phyloP scores from a whole-genome alignment of 2,113 vertebrate species.

The Megaceryle torquata region DNA sequence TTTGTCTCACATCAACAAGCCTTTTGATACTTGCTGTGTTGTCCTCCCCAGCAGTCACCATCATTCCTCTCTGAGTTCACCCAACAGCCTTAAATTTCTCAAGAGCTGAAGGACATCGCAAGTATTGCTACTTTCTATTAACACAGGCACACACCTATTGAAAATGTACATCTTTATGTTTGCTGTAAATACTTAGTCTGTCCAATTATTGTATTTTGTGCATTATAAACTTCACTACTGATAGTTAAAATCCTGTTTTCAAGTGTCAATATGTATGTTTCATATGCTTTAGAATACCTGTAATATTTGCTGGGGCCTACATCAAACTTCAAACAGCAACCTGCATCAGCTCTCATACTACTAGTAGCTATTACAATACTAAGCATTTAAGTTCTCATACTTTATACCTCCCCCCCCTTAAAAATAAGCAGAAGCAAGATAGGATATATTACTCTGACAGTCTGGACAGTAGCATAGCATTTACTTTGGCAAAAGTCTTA shows the following conservation, averaged over 20 bases:
- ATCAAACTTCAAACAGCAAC: neutral
- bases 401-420: neutral
- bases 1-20: neutral
- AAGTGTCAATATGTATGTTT: neutral
- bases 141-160: neutral
- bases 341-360: neutral
- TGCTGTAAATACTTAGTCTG: neutral
- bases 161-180: neutral
- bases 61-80: neutral
- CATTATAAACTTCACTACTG: neutral
- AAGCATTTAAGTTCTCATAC: neutral
- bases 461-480: neutral
- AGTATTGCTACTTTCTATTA: neutral
- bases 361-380: neutral
- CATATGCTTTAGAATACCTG: neutral
- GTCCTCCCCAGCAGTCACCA: neutral
- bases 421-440: neutral
- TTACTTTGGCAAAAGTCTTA: neutral
- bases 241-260: neutral
- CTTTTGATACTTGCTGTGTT: neutral
- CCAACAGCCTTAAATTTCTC: neutral
- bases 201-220: neutral
- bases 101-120: neutral
- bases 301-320: neutral
- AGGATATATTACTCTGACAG: neutral